Base-by-base conservation (phyloP, 2,888 invertebrate genomes). In the Lithophane leautieri region DNA sequence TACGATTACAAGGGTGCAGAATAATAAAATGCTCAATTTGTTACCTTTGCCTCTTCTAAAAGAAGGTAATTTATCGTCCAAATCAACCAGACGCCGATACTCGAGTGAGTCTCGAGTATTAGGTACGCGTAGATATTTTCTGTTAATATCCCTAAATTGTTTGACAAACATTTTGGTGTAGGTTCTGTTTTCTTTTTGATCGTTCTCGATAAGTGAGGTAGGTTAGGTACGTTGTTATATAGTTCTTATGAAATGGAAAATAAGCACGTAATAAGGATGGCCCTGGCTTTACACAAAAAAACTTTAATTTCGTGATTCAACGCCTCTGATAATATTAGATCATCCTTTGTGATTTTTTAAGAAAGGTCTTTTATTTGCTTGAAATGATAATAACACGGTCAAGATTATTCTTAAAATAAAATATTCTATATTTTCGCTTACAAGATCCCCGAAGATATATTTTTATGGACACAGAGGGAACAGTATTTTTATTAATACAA, bases 21-120 rank as follows among this genome's bases (percentile, higher is more conserved):
- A 94, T 94, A 95, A 95, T 95, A 94, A 95, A 94, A 94, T 91
- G 92, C 86, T 89, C 94, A 93, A 94, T 95, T 95, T 92, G 93
- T 94, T 93, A 93, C 93, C 90, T 91, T 90, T 91, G 90, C 91
- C 89, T 91, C 87, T 78, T 85, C 82, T 89, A 91, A 93, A 89
- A 91, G 91, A 89, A 86, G 87, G 82, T 89, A 86, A 93, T 93
- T 93, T 92, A 92, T 92, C 89, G 87, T 82, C 70, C 81, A 89
- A 92, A 93, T 91, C 88, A 91, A 91, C 89, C 92, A 79, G 70
- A 81, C 76, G 83, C 79, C 79, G 77, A 85, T 88, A 85, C 76
- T 86, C 75, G 76, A 75, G 70, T 87, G 76, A 75, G 70, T 87
- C 77, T 83, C 76, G 74, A 73, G 70, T 88, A 86, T 88, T 83